Percentiles rank a stretch among this genome's conserved stretches.
These are phyloP conservation scores for Adelphocoris suturalis DNA, from an alignment of 2,888 invertebrate species.

Conservation along the genomic window DNA sequence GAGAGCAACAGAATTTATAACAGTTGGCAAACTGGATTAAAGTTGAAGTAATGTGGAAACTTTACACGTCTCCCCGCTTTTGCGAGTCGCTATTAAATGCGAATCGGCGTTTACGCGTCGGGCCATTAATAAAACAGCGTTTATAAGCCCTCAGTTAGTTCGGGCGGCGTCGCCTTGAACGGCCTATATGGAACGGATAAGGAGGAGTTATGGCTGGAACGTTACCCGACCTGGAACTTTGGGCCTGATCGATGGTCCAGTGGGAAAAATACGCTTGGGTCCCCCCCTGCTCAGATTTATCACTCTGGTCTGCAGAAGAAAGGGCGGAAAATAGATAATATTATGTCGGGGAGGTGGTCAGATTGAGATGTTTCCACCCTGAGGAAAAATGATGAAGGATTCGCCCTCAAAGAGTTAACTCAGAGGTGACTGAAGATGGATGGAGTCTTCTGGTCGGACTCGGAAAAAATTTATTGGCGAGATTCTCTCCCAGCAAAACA, in stretches of 20 bases:
- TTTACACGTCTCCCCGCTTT: background rate
- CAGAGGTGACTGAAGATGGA: no score
- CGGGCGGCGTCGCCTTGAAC: background rate
- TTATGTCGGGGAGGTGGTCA: no score
- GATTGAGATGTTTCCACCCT: no score
- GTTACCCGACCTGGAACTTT: background rate
- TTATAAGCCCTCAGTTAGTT: background rate
- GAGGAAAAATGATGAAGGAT: no score
- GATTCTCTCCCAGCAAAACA: no score
- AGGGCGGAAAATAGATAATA: background rate
- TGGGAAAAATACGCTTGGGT: constrained; percentile 10
- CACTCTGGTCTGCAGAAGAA: background rate
- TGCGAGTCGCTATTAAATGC: background rate
- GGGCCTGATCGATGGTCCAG: background rate
- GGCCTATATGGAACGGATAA: constrained; percentile 13
- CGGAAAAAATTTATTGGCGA: no score
- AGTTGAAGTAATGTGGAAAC: constrained; percentile 36
- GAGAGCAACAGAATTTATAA: background rate
- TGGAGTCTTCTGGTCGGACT: no score
- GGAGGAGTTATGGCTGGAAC: constrained; percentile 1
- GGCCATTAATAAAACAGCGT: constrained; percentile 7
- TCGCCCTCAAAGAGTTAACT: no score
- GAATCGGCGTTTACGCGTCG: background rate
- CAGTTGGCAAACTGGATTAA: constrained; percentile 25
- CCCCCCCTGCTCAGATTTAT: background rate